These are phyloP conservation scores for Eulimnadia texana DNA, from an alignment of 1,140 invertebrate species.

Conservation along the genomic window DNA sequence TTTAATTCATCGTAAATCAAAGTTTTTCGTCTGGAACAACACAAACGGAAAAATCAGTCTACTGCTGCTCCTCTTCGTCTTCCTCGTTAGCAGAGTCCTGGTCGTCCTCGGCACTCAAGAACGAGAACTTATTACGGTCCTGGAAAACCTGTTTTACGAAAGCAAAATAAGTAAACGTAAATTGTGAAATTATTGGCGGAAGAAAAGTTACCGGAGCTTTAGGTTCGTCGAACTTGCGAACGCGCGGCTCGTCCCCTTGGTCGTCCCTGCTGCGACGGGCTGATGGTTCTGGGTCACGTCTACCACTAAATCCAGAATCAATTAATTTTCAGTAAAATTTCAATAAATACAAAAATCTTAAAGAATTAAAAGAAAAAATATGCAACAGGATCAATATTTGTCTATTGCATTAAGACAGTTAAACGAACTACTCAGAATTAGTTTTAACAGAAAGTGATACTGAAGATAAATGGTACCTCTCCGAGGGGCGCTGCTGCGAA, in stretches of 20 bases:
- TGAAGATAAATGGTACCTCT: background rate
- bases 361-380: background rate
- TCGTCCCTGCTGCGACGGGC: background rate
- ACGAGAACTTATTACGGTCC: constrained; percentile 3
- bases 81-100: background rate
- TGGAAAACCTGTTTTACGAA: background rate
- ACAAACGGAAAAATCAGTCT: too few species aligned
- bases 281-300: background rate
- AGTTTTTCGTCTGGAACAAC: too few species aligned
- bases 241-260: background rate
- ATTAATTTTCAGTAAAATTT: too few species aligned
- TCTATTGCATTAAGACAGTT: background rate
- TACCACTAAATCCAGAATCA: too few species aligned
- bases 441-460: background rate
- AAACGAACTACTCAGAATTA: background rate
- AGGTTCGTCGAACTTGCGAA: constrained; percentile 10
- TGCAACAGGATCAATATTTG: background rate
- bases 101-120: background rate
- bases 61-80: background rate
- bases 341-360: background rate
- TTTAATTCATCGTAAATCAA: background rate
- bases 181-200: constrained; percentile 6
- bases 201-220: constrained; percentile 10
- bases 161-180: too few species aligned
- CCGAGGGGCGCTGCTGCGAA: background rate